These are phyloP conservation scores for Chironomus tepperi DNA, from an alignment of 1,140 invertebrate species.

Conservation along the genomic window DNA sequence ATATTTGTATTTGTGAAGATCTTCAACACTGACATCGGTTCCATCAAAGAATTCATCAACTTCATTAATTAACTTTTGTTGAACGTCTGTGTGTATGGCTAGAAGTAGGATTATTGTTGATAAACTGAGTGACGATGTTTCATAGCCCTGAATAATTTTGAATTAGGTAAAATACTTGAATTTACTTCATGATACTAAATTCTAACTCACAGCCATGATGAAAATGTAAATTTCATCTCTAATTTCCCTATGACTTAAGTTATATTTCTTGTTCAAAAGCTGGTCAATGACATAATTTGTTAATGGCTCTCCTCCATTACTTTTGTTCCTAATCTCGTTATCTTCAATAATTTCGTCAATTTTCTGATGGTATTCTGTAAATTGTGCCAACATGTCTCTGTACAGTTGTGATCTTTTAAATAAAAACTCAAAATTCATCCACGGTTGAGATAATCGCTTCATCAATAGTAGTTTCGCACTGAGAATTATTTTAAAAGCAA, in stretches of 20 bases:
- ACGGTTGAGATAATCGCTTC: background rate
- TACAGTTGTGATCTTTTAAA: conserved; percentile 24
- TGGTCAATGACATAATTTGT: background rate
- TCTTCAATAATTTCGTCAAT: conserved; percentile 3
- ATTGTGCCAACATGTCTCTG: background rate
- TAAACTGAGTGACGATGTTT: conserved; percentile 58
- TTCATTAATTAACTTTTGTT: conserved; percentile 42
- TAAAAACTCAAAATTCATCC: background rate
- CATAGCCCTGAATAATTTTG: conserved; percentile 52
- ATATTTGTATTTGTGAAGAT: conserved; percentile 28
- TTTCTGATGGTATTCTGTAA: background rate
- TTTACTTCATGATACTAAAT: no score
- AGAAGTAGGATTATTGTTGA: conserved; percentile 51
- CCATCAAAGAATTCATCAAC: conserved; percentile 26
- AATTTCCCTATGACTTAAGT: conserved; percentile 47
- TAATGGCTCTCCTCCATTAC: background rate
- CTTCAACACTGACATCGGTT: background rate
- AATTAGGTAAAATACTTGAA: no score
- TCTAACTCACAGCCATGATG: conserved; percentile 47
- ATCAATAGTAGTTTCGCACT: background rate
- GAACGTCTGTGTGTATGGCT: conserved; percentile 50
- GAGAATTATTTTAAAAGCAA: no score
- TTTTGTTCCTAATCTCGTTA: background rate
- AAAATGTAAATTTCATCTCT: conserved; percentile 69
- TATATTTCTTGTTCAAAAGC: conserved; percentile 30